Conservation (phyloP, 1,140 invertebrate genomes). For the Lerema accius region DNA sequence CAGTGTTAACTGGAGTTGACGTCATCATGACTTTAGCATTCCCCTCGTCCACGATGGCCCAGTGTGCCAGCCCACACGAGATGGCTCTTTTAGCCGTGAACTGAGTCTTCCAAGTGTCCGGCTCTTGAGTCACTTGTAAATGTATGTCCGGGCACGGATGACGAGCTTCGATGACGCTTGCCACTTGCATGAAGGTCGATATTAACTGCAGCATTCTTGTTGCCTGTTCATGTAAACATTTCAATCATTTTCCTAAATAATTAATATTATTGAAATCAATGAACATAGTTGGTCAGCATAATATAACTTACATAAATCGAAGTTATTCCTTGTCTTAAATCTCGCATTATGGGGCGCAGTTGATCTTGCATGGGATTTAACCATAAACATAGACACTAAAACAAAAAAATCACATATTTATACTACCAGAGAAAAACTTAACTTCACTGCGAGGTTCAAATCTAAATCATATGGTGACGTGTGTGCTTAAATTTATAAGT, state of each 20-base stretch:
- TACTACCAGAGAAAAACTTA: too few species aligned
- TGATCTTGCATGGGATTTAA: constrained; percentile 74
- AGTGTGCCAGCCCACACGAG: constrained; percentile 66
- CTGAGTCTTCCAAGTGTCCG: constrained; percentile 67
- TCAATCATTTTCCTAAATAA: too few species aligned
- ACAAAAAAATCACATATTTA: constrained; percentile 30
- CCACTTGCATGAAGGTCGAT: constrained; percentile 62
- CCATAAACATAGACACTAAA: constrained; percentile 68
- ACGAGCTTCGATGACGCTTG: constrained; percentile 54
- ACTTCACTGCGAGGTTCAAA: too few species aligned
- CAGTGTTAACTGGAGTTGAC: constrained; percentile 56
- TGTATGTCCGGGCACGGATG: constrained; percentile 61
- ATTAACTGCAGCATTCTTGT: constrained; percentile 67
- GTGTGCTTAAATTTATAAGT: too few species aligned
- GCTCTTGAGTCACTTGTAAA: constrained; percentile 42
- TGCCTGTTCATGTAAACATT: constrained; percentile 48
- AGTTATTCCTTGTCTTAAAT: constrained; percentile 72
- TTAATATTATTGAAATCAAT: too few species aligned
- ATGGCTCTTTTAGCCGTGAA: constrained; percentile 52
- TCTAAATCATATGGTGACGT: too few species aligned
- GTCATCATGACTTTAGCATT: constrained; percentile 65
- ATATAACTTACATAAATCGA: constrained; percentile 65
- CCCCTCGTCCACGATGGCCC: constrained; percentile 66
- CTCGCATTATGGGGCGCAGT: constrained; percentile 64
- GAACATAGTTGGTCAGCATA: background rate